Conservation (phyloP, 2,888 invertebrate species). For the Standfussiana lucernea region DNA sequence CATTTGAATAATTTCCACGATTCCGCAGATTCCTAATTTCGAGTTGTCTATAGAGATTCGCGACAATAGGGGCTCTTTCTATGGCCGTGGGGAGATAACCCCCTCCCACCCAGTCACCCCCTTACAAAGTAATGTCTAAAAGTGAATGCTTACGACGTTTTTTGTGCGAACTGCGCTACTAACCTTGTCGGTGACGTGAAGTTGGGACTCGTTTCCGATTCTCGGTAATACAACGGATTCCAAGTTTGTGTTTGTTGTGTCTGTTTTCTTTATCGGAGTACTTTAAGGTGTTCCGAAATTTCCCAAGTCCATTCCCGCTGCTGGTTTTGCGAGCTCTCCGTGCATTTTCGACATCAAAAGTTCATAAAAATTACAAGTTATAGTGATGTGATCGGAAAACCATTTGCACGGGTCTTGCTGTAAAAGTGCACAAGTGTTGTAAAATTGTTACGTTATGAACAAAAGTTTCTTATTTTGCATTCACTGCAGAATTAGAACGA, state of each 20-base stretch:
- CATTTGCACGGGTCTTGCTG: constrained; percentile 32
- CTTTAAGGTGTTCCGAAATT: constrained; percentile 32
- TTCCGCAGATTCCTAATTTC: constrained; percentile 71
- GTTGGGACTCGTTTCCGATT: constrained; percentile 56
- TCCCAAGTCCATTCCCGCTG: constrained; percentile 24
- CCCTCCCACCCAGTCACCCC: constrained; percentile 21
- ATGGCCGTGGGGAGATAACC: constrained; percentile 46
- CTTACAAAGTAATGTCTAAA: constrained; percentile 62
- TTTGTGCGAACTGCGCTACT: constrained; percentile 59
- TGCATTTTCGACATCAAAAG: constrained; percentile 20
- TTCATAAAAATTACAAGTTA: constrained; percentile 55
- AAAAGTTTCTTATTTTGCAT: constrained; percentile 23
- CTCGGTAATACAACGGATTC: constrained; percentile 42
- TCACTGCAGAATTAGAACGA: not conserved
- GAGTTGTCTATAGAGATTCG: constrained; percentile 74
- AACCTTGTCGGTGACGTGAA: constrained; percentile 63
- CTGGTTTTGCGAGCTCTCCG: constrained; percentile 10
- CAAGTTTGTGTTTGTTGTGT: constrained; percentile 43
- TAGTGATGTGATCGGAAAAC: constrained; percentile 37
- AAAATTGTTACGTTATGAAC: constrained; percentile 22
- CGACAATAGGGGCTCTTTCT: constrained; percentile 73
- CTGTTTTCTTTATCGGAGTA: constrained; percentile 38
- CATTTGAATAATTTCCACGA: constrained; percentile 69
- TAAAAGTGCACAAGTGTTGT: constrained; percentile 28
- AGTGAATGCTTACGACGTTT: constrained; percentile 65